Evolutionary conservation across 2,888 invertebrate genomes (phyloP).

Genomic region (Megamerina dolium): DNA sequence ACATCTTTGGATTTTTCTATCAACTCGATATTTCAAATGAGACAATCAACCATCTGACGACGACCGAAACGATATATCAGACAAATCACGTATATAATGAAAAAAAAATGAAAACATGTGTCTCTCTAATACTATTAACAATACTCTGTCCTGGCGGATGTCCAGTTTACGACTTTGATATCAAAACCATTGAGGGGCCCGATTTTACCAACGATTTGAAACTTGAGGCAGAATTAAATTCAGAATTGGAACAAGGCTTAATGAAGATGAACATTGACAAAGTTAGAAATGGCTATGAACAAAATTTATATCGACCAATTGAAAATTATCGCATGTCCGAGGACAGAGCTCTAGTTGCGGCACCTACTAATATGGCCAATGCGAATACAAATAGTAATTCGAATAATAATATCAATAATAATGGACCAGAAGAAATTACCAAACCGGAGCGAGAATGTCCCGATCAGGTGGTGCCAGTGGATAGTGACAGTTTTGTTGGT

Average conservation of each 20-base stretch:
- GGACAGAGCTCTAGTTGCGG: background rate
- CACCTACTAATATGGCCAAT: background rate
- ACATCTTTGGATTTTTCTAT: too few relatives aligned
- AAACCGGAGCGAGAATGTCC: background rate
- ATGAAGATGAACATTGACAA: conserved; percentile 11
- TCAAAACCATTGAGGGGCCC: conserved; percentile 32
- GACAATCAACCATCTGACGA: too few relatives aligned
- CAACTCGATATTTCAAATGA: too few relatives aligned
- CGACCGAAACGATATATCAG: too few relatives aligned
- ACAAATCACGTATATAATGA: too few relatives aligned
- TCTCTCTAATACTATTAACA: conserved; percentile 29
- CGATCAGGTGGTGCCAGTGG: background rate
- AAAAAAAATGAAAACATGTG: conserved; percentile 32
- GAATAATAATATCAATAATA: too few relatives aligned
- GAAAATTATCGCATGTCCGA: background rate
- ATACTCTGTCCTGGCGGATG: conserved; percentile 34
- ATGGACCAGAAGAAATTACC: background rate
- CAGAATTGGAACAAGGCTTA: conserved; percentile 28
- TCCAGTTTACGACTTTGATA: conserved; percentile 34
- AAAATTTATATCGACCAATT: conserved; percentile 14
- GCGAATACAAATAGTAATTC: background rate
- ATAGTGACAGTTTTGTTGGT: conserved; percentile 34
- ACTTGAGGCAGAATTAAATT: conserved; percentile 30
- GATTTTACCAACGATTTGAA: conserved; percentile 36
- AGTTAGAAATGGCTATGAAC: background rate